phyloP scores from a whole-genome alignment of 2,888 invertebrate species.

The Halictus ligatus region DNA sequence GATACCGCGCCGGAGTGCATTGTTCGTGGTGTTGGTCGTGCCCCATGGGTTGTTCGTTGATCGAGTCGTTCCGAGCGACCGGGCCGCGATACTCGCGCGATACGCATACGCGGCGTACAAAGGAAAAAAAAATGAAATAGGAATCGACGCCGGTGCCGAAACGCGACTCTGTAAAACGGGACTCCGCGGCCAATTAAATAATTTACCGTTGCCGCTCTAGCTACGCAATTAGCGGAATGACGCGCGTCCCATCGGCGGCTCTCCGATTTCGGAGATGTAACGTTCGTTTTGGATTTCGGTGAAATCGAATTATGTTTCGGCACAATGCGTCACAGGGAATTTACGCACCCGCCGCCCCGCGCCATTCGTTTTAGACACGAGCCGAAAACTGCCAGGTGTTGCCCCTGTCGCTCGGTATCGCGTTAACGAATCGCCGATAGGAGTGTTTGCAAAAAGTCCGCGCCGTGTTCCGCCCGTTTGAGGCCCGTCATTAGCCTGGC shows the following conservation, averaged over 20 bases:
- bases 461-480: not conserved
- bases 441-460: conserved; percentile 32
- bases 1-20: not conserved
- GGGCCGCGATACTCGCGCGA: not conserved
- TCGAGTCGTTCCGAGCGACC: not conserved
- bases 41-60: not conserved
- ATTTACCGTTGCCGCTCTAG: conserved; percentile 38
- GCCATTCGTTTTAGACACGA: conserved; percentile 23
- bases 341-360: conserved; percentile 29
- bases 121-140: conserved; percentile 9
- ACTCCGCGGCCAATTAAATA: conserved; percentile 60
- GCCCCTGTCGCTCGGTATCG: not conserved
- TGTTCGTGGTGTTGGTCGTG: not conserved
- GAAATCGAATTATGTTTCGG: conserved; percentile 59
- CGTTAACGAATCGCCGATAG: conserved; percentile 26
- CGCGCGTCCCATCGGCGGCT: conserved; percentile 28
- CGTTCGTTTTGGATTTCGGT: conserved; percentile 54
- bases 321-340: conserved; percentile 45
- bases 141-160: conserved; percentile 28
- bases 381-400: not conserved
- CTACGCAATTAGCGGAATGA: conserved; percentile 63
- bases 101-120: not conserved
- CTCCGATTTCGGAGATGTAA: conserved; percentile 37
- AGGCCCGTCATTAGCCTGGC: conserved; percentile 1
- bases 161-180: conserved; percentile 32